Conservation (phyloP, 35 echinoderm and acorn worm genomes). For the Heliocidaris tuberculata region DNA sequence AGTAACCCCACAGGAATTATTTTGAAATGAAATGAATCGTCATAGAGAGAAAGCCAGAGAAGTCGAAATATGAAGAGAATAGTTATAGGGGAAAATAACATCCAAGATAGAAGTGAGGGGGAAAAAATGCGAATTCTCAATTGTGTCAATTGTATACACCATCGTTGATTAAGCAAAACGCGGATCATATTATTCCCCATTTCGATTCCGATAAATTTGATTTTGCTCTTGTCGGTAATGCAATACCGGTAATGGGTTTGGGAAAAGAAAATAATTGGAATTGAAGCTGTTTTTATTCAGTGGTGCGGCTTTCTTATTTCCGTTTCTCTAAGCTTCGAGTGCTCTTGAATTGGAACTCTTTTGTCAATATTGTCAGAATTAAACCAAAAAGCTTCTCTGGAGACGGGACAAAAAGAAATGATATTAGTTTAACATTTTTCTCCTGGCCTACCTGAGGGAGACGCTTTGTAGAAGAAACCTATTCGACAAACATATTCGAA, state of each 20-base stretch:
- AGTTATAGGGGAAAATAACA: background rate
- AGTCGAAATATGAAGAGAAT: constrained; percentile 12
- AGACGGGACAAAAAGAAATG: background rate
- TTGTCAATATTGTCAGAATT: constrained; percentile 6
- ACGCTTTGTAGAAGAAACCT: background rate
- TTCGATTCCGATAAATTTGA: constrained; percentile 27
- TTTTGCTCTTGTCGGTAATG: constrained; percentile 26
- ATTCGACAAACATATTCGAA: background rate
- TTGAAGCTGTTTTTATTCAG: constrained; percentile 12
- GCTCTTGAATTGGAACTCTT: constrained; percentile 16
- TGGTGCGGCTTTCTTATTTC: background rate
- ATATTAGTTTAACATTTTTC: constrained; percentile 14
- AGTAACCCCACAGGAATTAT: constrained; percentile 14
- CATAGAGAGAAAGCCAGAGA: constrained; percentile 6
- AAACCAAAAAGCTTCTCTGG: background rate
- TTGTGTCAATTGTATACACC: constrained; percentile 16
- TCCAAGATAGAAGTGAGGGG: background rate
- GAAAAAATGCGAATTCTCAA: background rate
- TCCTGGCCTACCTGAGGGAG: background rate
- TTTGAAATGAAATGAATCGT: constrained; percentile 23
- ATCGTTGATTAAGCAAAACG: constrained; percentile 34
- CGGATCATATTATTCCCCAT: constrained; percentile 14
- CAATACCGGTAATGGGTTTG: constrained; percentile 29
- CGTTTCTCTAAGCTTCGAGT: constrained; percentile 2
- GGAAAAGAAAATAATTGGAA: constrained; percentile 41